phyloP scores from a whole-genome alignment of 1,140 invertebrate genomes.

The Drosophila yakuba region DNA sequence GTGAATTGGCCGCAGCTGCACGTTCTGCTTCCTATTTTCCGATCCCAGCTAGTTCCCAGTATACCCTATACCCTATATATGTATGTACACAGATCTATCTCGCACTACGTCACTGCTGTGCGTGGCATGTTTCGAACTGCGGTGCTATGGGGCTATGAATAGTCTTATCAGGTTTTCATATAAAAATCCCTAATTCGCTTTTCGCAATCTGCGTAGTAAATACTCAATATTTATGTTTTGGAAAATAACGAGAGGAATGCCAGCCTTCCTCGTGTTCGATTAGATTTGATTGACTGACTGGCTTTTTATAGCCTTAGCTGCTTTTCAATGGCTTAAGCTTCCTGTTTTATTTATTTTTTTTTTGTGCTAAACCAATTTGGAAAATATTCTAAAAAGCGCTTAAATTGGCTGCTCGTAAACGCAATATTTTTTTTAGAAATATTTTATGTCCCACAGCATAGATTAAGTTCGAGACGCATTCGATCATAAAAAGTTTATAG shows the following conservation, averaged over 20 bases:
- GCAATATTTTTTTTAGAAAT: neutral
- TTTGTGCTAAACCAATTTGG: too few species aligned
- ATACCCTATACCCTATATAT: neutral
- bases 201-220: slow-evolving; percentile 41
- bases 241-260: neutral
- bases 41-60: neutral
- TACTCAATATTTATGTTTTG: slow-evolving; percentile 36
- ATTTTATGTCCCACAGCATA: neutral
- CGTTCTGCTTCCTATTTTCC: neutral
- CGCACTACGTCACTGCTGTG: slow-evolving; percentile 26
- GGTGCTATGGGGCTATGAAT: slow-evolving; percentile 9
- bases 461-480: neutral
- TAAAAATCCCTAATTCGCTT: slow-evolving; percentile 34
- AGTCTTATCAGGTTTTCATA: slow-evolving; percentile 18
- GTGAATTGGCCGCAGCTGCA: slow-evolving; percentile 22
- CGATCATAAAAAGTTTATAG: neutral
- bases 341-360: slow-evolving; percentile 2
- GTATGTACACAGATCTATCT: neutral
- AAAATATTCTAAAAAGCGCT: too few species aligned
- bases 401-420: too few species aligned
- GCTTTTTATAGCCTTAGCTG: slow-evolving; percentile 18
- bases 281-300: slow-evolving; percentile 24
- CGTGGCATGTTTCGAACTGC: slow-evolving; percentile 37
- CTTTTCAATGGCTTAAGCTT: slow-evolving; percentile 2
- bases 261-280: slow-evolving; percentile 18